Percentiles rank a stretch among this genome's conserved stretches.
These are phyloP conservation scores for Pristionchus arcanus DNA, from an alignment of 2,888 invertebrate species.

Conservation along the genomic window DNA sequence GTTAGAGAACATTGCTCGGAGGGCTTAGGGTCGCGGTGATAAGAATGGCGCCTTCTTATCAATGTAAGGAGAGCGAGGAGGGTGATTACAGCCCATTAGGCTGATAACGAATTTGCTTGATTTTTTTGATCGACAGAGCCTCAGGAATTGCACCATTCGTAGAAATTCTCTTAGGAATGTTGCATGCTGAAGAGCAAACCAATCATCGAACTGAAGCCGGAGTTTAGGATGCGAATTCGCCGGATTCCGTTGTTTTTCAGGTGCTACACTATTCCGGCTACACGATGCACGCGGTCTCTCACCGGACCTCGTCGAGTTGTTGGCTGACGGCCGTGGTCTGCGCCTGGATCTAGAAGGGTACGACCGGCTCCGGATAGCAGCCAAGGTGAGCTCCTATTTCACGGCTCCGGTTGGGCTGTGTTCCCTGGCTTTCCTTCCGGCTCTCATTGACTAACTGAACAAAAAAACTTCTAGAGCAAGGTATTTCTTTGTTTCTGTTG, in stretches of 20 bases:
- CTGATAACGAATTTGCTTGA: constrained; percentile 14
- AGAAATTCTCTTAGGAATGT: background rate
- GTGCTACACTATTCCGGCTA: constrained; percentile 17
- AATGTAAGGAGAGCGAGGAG: background rate
- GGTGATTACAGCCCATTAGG: background rate
- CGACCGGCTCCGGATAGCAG: constrained; percentile 2
- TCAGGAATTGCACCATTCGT: constrained; percentile 32
- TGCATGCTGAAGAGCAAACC: background rate
- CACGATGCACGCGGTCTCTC: constrained; percentile 43
- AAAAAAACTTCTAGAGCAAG: background rate
- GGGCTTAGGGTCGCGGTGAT: constrained; percentile 1
- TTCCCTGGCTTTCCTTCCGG: background rate
- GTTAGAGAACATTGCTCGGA: constrained; percentile 27
- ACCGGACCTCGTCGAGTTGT: constrained; percentile 45
- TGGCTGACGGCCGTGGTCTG: constrained; percentile 20
- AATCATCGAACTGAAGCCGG: background rate
- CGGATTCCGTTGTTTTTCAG: background rate
- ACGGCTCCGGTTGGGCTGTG: background rate
- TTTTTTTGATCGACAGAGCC: constrained; percentile 13
- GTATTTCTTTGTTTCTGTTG: constrained; percentile 32
- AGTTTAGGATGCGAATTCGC: background rate
- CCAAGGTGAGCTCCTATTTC: constrained; percentile 34
- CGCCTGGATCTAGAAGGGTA: constrained; percentile 39
- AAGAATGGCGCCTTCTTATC: constrained; percentile 39
- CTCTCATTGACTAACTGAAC: background rate